Base-by-base conservation (phyloP, 2,113 vertebrate genomes). In the Dermatemys mawii region DNA sequence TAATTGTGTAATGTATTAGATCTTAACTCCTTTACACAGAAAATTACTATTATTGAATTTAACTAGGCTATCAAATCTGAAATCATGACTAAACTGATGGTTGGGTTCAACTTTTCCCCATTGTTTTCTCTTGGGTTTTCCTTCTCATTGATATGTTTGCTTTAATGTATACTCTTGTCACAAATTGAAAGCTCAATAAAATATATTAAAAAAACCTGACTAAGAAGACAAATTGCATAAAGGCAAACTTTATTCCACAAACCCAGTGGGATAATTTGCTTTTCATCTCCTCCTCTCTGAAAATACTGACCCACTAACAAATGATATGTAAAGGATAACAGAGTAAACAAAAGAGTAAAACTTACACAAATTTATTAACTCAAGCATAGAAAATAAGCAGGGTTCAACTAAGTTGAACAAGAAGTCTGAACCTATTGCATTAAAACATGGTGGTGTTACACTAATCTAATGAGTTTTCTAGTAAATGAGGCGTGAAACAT, bases 401-500 rank as follows among this genome's bases (percentile, higher is more conserved):
- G 53, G 81, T 91, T 97, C 88, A 95, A 95, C 95, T 97, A 96
- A 93, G 90, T 93, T 95, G 82, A 73, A 94, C 95, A 97, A 95
- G 94, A 94, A 96, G 29, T 95, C 93, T 96, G 95, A 98, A 97
- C 92, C 95, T 98, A 96, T 88, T 97, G 92, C 92, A 95, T 97
- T 98, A 97, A 97, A 98, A 94, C 93, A 90, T 93, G 94, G 89
- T 93, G 93, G 90, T 88, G 32, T 97, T 94, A 92, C 92, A 89
- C 93, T 93, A 97, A 96, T 97, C 89, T 98, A 97, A 98, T 98
- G 98, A 98, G 97, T 97, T 98, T 96, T 97, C 90, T 95, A 89
- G 95, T 92, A 97, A 98, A 98, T 98, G 98, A 98, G 96, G 98
- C 98, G 97, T 98, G 96, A 98, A 98, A 96, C 95, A 86, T 96